A percentile compares a stretch with the other conserved stretches of the same genome.
phyloP scores from a whole-genome alignment of 2,888 invertebrate species.

The Hetaerina titia region DNA sequence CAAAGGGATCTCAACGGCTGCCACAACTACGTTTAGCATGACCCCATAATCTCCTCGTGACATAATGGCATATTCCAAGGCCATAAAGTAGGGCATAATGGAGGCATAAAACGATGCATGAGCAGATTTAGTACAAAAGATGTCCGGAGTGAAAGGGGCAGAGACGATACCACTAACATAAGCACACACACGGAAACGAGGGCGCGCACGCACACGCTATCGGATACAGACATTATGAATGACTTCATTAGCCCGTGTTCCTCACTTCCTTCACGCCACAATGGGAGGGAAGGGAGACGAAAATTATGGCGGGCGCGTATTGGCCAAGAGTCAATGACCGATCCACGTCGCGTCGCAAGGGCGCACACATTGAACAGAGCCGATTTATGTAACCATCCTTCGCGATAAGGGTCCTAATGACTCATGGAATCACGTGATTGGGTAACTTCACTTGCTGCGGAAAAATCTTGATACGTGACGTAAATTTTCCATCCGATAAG shows the following conservation, averaged over 20 bases:
- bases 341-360: neutral
- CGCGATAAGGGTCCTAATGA: neutral
- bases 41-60: neutral
- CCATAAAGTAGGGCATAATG: neutral
- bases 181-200: neutral
- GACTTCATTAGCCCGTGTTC: neutral
- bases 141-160: neutral
- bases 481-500: too few relatives aligned
- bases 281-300: neutral
- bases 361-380: neutral
- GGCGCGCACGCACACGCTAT: neutral
- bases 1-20: neutral
- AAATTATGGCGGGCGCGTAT: conserved; percentile 3
- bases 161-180: neutral
- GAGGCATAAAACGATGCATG: neutral
- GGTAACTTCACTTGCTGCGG: too few relatives aligned
- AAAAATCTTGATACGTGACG: too few relatives aligned
- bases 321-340: conserved; percentile 17
- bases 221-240: neutral
- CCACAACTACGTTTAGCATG: neutral
- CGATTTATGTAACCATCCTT: neutral
- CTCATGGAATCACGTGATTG: neutral
- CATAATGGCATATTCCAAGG: neutral
- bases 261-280: neutral
- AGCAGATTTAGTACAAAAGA: neutral